Base-by-base conservation (phyloP, 2,797 vertebrate species). In the Arnoldichthys spilopterus region DNA sequence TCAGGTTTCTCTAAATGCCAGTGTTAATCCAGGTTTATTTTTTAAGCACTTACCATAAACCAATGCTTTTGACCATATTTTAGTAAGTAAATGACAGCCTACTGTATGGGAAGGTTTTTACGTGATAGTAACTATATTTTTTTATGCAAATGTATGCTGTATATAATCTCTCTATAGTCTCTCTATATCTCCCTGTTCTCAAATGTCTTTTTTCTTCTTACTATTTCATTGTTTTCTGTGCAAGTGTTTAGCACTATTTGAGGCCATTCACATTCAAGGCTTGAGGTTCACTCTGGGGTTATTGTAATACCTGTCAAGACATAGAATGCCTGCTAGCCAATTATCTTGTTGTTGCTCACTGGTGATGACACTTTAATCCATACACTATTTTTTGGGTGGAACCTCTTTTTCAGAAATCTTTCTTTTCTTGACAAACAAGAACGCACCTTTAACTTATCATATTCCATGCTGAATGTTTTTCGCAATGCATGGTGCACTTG, bases 281-380 rank as follows among this genome's bases (percentile, higher is more conserved):
- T 71, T 26, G 54, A 49, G 18, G 26, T 32, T 28, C 26, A 70
- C 30, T 53, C 28, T 54, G 24, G 28, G 8, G 16, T 53, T n/a
- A 30, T 53, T n/a, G 20, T n/a, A 70, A 53, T 70, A 15, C 68
- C 49, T 70, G 66, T 28, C 45, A 49, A 51, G 66, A 26, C 49
- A 11, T 16, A 71, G 24, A 78, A 22, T 37, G 58, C n/a, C 24
- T 54, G n/a, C 51, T 47, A 22, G 43, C 24, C 32, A 56, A 1
- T 64, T 54, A 64, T 12, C 30, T 28, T 54, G 26, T 43, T 53
- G 16, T 64, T 40, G 24, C 20, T 54, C n/a, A 16, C 18, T 13
- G 53, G 34, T 40, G 71, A 74, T 73, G 77, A 79, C 40, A 68
- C n/a, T 28, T 59, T 74, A 67, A 74, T 74, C 40, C 62, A 74